These are phyloP conservation scores for Steinernema feltiae DNA, from an alignment of 1,140 invertebrate species.

Conservation along the genomic window DNA sequence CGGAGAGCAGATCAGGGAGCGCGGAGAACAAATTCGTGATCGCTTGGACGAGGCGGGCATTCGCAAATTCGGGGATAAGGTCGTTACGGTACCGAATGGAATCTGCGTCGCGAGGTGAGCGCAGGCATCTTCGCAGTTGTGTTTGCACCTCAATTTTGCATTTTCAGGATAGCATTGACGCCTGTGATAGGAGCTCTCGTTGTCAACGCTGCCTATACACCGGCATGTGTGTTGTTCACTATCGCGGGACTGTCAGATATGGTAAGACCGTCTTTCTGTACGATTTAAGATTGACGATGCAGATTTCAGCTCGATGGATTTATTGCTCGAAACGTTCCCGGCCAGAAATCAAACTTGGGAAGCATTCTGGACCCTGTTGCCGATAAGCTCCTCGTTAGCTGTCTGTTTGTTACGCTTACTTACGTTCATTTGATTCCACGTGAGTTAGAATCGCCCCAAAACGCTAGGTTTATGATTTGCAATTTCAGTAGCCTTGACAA, in stretches of 20 bases:
- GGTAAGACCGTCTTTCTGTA: slow-evolving; percentile 62
- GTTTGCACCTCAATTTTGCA: slow-evolving; percentile 64
- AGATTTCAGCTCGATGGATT: slow-evolving; percentile 84
- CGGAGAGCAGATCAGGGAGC: background rate
- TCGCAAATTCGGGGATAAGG: slow-evolving; percentile 62
- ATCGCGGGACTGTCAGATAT: slow-evolving; percentile 77
- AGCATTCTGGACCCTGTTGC: slow-evolving; percentile 93
- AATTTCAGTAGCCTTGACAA: slow-evolving; percentile 68
- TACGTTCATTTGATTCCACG: slow-evolving; percentile 76
- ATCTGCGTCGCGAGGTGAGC: slow-evolving; percentile 25
- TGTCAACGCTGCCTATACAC: slow-evolving; percentile 69
- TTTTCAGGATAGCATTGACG: slow-evolving; percentile 73
- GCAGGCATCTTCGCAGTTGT: background rate
- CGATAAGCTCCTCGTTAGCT: slow-evolving; percentile 87
- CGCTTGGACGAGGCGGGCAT: background rate
- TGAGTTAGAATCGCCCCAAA: slow-evolving; percentile 46
- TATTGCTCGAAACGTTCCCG: slow-evolving; percentile 83
- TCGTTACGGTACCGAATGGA: slow-evolving; percentile 85
- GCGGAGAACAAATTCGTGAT: background rate
- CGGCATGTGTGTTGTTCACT: slow-evolving; percentile 70
- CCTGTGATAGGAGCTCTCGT: slow-evolving; percentile 80
- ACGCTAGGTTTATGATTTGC: slow-evolving; percentile 22
- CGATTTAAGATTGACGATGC: slow-evolving; percentile 20
- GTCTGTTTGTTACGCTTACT: slow-evolving; percentile 77
- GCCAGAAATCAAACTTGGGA: slow-evolving; percentile 82